Percentiles rank a stretch among this genome's conserved stretches.
These are phyloP conservation scores for Pegea sp. DNA, from an alignment of 23 tunicate genomes.

Conservation along the genomic window DNA sequence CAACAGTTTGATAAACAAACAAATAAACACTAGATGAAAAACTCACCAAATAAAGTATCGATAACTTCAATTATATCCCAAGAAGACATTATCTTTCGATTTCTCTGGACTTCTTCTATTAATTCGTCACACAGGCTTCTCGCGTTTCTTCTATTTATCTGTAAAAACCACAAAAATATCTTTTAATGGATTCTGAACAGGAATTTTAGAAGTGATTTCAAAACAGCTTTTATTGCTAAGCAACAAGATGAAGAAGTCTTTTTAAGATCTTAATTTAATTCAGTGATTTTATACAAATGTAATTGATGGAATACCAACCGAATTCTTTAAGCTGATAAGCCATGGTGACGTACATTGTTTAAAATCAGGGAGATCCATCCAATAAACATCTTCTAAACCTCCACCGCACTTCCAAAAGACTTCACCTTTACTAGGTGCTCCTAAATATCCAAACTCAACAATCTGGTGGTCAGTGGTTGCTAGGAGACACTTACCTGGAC, in stretches of 20 bases:
- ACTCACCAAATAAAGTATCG: too few species aligned
- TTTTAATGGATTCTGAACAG: too few species aligned
- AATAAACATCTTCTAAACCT: slow-evolving; percentile 20
- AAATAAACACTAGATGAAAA: too few species aligned
- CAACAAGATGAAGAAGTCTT: background rate
- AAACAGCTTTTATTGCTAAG: too few species aligned
- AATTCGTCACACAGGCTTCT: too few species aligned
- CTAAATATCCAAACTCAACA: slow-evolving; percentile 7
- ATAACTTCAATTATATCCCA: too few species aligned
- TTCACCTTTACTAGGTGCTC: slow-evolving; percentile 6
- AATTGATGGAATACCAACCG: slow-evolving; percentile 14
- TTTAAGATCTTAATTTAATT: background rate
- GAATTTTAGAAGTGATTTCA: too few species aligned
- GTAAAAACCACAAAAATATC: too few species aligned
- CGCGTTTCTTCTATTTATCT: too few species aligned
- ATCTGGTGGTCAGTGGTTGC: slow-evolving; percentile 1
- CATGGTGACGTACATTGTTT: slow-evolving; percentile 52
- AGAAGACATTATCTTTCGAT: too few species aligned
- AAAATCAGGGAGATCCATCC: slow-evolving; percentile 67
- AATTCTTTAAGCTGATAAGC: slow-evolving; percentile 31
- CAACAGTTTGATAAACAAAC: too few species aligned
- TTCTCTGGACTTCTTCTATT: too few species aligned
- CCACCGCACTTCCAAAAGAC: slow-evolving; percentile 80
- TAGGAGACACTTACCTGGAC: slow-evolving; percentile 31
- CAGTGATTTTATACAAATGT: background rate